Evolutionary conservation across 2,113 vertebrate genomes (phyloP).

Genomic region (Artemisiospiza belli): DNA sequence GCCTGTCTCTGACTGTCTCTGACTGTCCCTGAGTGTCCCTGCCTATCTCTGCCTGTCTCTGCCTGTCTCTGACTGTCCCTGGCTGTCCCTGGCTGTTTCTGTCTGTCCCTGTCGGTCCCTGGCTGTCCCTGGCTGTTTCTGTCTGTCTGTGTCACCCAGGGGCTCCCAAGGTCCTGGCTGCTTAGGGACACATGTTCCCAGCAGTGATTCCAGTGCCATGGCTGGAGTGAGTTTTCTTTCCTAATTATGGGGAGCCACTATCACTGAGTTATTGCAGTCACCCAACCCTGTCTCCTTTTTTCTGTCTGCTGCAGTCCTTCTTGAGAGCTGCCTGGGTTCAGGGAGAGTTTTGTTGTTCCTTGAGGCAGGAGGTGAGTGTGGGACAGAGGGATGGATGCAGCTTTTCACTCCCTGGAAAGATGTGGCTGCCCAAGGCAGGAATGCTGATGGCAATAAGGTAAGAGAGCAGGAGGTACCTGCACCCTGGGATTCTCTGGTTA

Average conservation of each 20-base stretch:
- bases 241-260: neutral
- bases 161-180: neutral
- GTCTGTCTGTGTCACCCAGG: neutral
- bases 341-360: neutral
- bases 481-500: neutral
- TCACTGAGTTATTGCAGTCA: neutral
- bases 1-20: too few relatives aligned
- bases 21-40: neutral
- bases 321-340: neutral
- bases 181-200: neutral
- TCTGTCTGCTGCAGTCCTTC: neutral
- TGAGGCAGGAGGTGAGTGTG: neutral
- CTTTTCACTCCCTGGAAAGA: neutral
- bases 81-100: too few relatives aligned
- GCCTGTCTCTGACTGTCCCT: fast-evolving
- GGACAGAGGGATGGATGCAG: neutral
- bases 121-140: neutral
- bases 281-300: neutral
- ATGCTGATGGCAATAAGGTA: neutral
- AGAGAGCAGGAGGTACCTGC: neutral
- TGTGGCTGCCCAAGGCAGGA: neutral
- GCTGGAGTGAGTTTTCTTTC: neutral
- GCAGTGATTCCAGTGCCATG: neutral
- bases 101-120: neutral
- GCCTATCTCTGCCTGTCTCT: neutral